Percentiles rank a stretch among this genome's conserved stretches.
Conservation (phyloP, 2,113 vertebrate species). For the Triplophysa tibetana region DNA sequence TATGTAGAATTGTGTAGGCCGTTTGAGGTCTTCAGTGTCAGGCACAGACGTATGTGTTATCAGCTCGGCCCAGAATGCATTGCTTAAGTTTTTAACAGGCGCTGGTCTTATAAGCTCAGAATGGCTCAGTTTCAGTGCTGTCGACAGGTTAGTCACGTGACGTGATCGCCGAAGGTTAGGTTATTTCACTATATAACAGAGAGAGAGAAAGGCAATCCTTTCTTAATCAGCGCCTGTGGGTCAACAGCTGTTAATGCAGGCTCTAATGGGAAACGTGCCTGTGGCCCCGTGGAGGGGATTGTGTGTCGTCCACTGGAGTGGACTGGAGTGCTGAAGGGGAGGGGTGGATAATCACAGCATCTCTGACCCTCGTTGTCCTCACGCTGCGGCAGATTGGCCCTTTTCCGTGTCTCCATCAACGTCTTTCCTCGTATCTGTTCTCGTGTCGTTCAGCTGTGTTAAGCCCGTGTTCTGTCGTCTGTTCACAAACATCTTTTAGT, state of each 20-base stretch:
- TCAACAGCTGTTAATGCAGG: slow-evolving; percentile 60
- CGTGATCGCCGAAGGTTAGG: slow-evolving; percentile 39
- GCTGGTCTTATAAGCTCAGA: background rate
- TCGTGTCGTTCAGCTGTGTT: background rate
- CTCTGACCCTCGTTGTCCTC: slow-evolving; percentile 48
- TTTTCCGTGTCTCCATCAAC: slow-evolving; percentile 66
- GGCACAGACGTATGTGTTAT: slow-evolving; percentile 2
- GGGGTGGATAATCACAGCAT: slow-evolving; percentile 40
- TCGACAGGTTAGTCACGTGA: slow-evolving; percentile 45
- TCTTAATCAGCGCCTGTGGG: slow-evolving; percentile 59
- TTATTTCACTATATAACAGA: slow-evolving; percentile 7
- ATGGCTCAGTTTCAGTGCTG: slow-evolving; percentile 17
- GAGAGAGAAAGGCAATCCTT: slow-evolving; percentile 51
- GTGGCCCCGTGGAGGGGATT: slow-evolving; percentile 36
- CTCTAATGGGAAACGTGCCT: slow-evolving; percentile 60
- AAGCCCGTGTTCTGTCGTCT: background rate
- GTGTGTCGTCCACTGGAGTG: slow-evolving; percentile 16
- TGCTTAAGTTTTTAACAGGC: slow-evolving; percentile 22
- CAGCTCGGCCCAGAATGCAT: slow-evolving; percentile 35
- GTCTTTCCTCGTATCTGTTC: background rate
- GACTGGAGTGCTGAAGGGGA: slow-evolving; percentile 33
- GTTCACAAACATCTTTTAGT: background rate
- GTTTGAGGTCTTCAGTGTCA: no score
- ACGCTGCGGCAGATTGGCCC: slow-evolving; percentile 65
- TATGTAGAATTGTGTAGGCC: no score